Conservation (phyloP, 1,140 invertebrate species). For the Rhizoglyphus robini region DNA sequence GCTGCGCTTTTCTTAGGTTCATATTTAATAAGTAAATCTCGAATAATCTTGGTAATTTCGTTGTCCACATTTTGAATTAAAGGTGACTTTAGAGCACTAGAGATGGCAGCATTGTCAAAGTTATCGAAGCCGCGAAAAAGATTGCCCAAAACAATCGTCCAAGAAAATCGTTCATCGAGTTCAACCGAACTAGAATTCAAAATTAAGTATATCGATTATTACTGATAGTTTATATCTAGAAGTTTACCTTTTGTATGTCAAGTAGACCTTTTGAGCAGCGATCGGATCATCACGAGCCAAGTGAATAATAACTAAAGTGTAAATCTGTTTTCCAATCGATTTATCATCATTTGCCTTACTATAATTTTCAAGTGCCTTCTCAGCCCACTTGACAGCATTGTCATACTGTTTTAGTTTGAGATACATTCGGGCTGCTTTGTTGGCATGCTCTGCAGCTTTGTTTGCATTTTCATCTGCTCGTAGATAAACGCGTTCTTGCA, state of each 20-base stretch:
- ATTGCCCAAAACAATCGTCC: too few relatives aligned
- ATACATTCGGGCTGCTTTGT: slow-evolving; percentile 64
- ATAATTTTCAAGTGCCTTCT: slow-evolving; percentile 67
- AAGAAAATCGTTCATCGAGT: slow-evolving; percentile 52
- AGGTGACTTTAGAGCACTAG: slow-evolving; percentile 56
- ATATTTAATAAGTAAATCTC: slow-evolving; percentile 45
- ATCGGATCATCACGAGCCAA: slow-evolving; percentile 75
- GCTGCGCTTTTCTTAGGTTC: slow-evolving; percentile 8
- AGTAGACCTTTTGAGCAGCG: slow-evolving; percentile 82
- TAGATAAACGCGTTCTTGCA: slow-evolving; percentile 68
- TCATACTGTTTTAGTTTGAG: slow-evolving; percentile 68
- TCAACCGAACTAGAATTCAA: slow-evolving; percentile 30
- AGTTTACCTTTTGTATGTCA: slow-evolving; percentile 54
- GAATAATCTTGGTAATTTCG: slow-evolving; percentile 62
- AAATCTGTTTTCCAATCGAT: slow-evolving; percentile 64
- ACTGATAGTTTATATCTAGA: slow-evolving; percentile 15
- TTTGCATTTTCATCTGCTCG: too few relatives aligned
- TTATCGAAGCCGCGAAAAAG: slow-evolving; percentile 74
- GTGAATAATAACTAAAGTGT: slow-evolving; percentile 75
- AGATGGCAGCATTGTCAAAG: slow-evolving; percentile 65
- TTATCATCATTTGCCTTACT: slow-evolving; percentile 57
- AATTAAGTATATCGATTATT: background rate
- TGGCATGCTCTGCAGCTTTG: slow-evolving; percentile 71
- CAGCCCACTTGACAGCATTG: slow-evolving; percentile 66
- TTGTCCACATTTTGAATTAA: slow-evolving; percentile 92